phyloP scores from a whole-genome alignment of 2,797 vertebrate species.

The Pagetopsis macropterus region DNA sequence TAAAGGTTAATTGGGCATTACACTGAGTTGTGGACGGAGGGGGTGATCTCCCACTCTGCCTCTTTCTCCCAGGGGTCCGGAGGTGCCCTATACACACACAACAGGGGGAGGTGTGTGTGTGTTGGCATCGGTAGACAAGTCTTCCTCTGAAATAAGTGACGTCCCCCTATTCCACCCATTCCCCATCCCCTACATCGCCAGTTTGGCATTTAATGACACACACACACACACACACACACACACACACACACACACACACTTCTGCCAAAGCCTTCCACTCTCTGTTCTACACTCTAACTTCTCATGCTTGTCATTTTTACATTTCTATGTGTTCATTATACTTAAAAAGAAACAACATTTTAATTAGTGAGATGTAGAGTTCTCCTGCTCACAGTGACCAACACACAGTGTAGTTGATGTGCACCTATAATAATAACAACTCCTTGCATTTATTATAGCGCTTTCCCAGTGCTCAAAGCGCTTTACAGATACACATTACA shows the following conservation, averaged over 20 bases:
- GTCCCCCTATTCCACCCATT: slow-evolving; percentile 25
- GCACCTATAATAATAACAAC: too few species aligned
- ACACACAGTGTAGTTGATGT: too few species aligned
- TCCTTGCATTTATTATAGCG: too few species aligned
- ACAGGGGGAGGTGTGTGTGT: slow-evolving; percentile 47
- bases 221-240: slow-evolving; percentile 34
- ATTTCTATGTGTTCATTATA: not conserved
- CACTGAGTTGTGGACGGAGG: slow-evolving; percentile 69
- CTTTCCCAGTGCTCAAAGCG: too few species aligned
- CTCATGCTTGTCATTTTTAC: not conserved
- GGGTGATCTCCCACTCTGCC: slow-evolving; percentile 69
- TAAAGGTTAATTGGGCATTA: slow-evolving; percentile 89
- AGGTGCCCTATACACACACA: slow-evolving; percentile 78
- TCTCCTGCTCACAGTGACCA: too few species aligned
- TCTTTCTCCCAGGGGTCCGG: slow-evolving; percentile 71
- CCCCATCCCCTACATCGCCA: slow-evolving; percentile 22
- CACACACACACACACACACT: not conserved
- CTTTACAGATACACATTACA: too few species aligned
- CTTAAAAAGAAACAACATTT: not conserved
- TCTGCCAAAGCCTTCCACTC: not conserved
- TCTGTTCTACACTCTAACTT: not conserved
- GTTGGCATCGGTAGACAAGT: slow-evolving; percentile 29
- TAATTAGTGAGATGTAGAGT: not conserved
- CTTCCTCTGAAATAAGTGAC: slow-evolving; percentile 60
- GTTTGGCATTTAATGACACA: slow-evolving; percentile 71